A percentile compares a stretch with the other conserved stretches of the same genome.
Conservation (phyloP, 1,140 invertebrate genomes). For the Brachionus paranguensis region DNA sequence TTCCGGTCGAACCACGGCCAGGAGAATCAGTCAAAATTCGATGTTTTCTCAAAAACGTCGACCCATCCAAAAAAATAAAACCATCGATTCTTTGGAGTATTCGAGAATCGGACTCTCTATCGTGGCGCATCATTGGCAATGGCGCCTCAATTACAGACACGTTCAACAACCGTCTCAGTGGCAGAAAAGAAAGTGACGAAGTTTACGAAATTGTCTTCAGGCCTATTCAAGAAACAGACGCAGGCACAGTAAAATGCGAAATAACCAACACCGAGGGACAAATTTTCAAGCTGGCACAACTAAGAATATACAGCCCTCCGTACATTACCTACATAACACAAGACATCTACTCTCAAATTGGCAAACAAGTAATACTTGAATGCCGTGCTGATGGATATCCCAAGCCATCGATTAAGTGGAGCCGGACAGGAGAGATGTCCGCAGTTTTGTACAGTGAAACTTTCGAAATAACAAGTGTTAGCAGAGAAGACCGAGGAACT, state of each 20-base stretch:
- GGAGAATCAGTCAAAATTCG: conserved; percentile 38
- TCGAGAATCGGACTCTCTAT: not conserved
- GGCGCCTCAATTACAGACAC: conserved; percentile 37
- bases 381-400: conserved; percentile 32
- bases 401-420: conserved; percentile 35
- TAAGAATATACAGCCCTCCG: conserved; percentile 27
- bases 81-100: conserved; percentile 36
- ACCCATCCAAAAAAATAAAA: conserved; percentile 30
- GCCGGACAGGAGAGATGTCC: conserved; percentile 11
- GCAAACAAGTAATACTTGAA: conserved; percentile 5
- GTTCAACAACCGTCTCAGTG: conserved; percentile 23
- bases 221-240: conserved; percentile 25
- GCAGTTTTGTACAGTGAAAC: conserved; percentile 9
- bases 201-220: conserved; percentile 36
- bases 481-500: conserved; percentile 28
- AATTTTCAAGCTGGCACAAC: not conserved
- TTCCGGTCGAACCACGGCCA: conserved; percentile 1
- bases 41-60: conserved; percentile 37
- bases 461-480: conserved; percentile 33
- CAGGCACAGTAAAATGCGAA: conserved; percentile 36
- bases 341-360: not conserved
- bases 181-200: conserved; percentile 40
- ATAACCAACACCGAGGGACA: conserved; percentile 36
- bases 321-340: conserved; percentile 31
- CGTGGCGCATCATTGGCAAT: conserved; percentile 32